Evolutionary conservation across 2,113 vertebrate species (phyloP).

Genomic region (Donacobius atricapilla): DNA sequence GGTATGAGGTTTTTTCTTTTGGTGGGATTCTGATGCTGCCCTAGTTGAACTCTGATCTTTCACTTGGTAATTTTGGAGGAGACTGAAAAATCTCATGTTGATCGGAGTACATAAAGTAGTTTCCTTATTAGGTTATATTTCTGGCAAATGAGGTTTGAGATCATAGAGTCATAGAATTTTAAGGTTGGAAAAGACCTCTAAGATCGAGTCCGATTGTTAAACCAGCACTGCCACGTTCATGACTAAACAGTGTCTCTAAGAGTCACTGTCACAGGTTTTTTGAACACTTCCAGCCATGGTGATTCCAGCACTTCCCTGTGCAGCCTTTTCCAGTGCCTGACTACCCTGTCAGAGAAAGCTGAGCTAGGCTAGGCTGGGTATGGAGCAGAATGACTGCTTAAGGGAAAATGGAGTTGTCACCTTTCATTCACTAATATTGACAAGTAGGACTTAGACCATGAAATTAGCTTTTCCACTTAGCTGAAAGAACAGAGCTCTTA

Average conservation of each 20-base stretch:
- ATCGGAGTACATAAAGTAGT: not conserved
- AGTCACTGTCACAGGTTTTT: fast-evolving
- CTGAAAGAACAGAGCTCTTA: not conserved
- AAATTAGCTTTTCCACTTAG: not conserved
- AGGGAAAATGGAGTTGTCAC: not conserved
- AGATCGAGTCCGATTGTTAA: not conserved
- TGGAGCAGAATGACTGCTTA: not conserved
- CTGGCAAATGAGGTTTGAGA: not conserved
- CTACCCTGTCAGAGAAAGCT: not conserved
- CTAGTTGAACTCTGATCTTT: not conserved
- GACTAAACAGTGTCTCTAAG: not conserved
- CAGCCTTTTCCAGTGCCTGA: not conserved
- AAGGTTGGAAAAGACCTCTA: not conserved
- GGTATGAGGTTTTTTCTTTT: not conserved
- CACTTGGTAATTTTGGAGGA: not conserved
- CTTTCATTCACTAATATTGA: not conserved
- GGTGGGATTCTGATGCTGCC: not conserved
- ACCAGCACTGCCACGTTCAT: fast-evolving
- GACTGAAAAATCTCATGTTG: not conserved
- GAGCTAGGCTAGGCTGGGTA: not conserved
- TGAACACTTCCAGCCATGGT: not conserved
- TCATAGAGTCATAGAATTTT: not conserved
- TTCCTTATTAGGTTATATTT: not conserved
- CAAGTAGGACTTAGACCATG: not conserved
- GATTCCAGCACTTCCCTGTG: not conserved